Percentiles rank a stretch among this genome's conserved stretches.
Evolutionary conservation across 2,113 vertebrate species (phyloP).

Genomic region (Albula glossodonta): DNA sequence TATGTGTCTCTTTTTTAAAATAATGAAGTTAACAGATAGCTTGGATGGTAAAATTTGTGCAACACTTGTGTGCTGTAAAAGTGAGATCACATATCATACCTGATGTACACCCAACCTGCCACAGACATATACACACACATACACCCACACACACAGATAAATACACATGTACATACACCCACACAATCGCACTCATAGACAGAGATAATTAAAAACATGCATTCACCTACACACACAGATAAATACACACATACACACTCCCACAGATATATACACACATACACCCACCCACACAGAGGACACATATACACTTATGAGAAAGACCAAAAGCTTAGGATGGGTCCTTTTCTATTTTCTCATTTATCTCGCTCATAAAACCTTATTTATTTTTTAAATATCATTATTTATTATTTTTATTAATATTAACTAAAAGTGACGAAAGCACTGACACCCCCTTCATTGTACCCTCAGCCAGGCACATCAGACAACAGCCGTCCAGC

Average conservation of each 20-base stretch:
- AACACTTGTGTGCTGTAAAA: not conserved
- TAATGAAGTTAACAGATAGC: not conserved
- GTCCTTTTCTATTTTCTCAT: no score
- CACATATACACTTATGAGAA: slow-evolving; percentile 24
- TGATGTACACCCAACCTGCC: not conserved
- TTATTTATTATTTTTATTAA: no score
- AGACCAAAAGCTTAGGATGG: no score
- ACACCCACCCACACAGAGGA: slow-evolving; percentile 64
- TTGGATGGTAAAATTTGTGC: not conserved
- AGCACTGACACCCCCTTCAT: no score
- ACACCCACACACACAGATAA: not conserved
- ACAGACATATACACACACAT: not conserved
- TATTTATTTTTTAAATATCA: no score
- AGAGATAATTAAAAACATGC: not conserved
- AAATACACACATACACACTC: slow-evolving; percentile 9
- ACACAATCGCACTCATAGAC: slow-evolving; percentile 1
- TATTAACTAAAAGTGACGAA: no score
- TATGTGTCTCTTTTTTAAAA: not conserved
- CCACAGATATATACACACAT: slow-evolving; percentile 51
- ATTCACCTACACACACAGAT: slow-evolving; percentile 18
- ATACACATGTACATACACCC: not conserved
- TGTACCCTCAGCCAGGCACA: no score
- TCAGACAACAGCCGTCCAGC: no score
- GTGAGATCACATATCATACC: not conserved
- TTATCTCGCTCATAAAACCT: no score